Evolutionary conservation across 1,140 invertebrate genomes (phyloP), one percentile per base, ranked within the genome.

Genomic region (Zaprionus ornatus): DNA sequence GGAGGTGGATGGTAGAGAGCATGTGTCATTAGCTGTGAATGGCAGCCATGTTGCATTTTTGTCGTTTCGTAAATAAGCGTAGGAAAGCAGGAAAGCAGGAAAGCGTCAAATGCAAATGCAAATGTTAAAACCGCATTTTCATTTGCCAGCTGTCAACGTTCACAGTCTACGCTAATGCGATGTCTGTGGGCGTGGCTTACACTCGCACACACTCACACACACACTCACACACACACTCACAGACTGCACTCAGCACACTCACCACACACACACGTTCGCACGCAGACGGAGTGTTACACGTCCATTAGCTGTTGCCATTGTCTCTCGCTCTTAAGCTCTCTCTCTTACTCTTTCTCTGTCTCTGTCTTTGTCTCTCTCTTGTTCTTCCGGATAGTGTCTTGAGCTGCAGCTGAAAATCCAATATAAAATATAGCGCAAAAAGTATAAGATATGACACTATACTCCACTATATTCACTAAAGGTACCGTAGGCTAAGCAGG

Each of bases 91-190:
- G 40, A 45, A 45, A 45, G 19, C 40, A 45, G 40, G 40, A 45
- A 66, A 71, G 80, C 79, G 73, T 90, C 73, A 90, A 65, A 76
- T 85, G 85, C 79, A 90, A 90, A 90, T 90, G 85, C 79, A 90
- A 90, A 90, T 90, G 85, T 77, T 90, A 63, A 80, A 90, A 82
- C 79, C 86, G 74, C 84, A 88, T 83, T 88, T 88, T 69, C 79
- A 82, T 82, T 82, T 85, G 78, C 76, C 70, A 78, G 68, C 80
- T 84, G 82, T 82, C 81, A 77, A 55, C 77, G 60, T 79, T 82
- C 56, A 13, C 62, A 73, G 56, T 63, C 52, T 27, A 48, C 37
- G 59, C 63, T 77, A 72, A 76, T 72, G 54, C 56, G 60, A 63
- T 70, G 37, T 52, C 40, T 19, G 17, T 62, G 66, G 66, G 76